Conservation (phyloP, 2,113 vertebrate genomes). For the Chaetorhynchus papuensis region DNA sequence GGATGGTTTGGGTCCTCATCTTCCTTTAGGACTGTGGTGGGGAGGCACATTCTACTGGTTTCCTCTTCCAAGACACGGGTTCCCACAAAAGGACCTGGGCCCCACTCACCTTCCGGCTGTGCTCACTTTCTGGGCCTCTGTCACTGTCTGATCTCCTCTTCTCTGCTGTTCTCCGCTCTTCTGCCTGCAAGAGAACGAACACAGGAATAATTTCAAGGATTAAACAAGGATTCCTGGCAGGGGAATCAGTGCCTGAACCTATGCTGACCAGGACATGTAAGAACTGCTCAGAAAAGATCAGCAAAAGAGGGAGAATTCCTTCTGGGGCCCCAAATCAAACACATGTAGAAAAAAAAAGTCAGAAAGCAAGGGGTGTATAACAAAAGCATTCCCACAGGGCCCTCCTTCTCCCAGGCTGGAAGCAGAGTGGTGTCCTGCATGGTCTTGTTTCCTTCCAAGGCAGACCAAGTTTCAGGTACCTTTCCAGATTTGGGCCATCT, state of each 20-base stretch:
- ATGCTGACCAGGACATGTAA: neutral
- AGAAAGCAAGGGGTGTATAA: neutral
- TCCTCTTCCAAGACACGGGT: neutral
- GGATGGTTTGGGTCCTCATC: neutral
- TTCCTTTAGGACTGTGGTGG: neutral
- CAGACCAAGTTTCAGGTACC: neutral
- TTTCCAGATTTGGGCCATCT: neutral
- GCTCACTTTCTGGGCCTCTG: slow-evolving; percentile 30
- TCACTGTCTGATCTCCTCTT: slow-evolving; percentile 56
- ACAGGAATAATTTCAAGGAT: neutral
- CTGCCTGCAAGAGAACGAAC: neutral
- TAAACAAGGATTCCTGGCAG: neutral
- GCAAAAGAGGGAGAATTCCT: neutral
- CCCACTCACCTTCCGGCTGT: slow-evolving; percentile 41
- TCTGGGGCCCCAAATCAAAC: neutral
- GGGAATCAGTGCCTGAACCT: neutral
- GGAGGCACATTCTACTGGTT: neutral
- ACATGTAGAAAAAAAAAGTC: neutral
- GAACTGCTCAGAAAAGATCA: neutral
- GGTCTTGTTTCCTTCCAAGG: neutral
- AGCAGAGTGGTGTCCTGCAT: neutral
- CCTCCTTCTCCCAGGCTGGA: neutral
- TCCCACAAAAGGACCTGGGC: neutral
- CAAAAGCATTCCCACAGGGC: neutral
- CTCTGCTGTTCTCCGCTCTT: slow-evolving; percentile 55